phyloP scores from a whole-genome alignment of 2,113 vertebrate genomes.

The Gadus chalcogrammus region DNA sequence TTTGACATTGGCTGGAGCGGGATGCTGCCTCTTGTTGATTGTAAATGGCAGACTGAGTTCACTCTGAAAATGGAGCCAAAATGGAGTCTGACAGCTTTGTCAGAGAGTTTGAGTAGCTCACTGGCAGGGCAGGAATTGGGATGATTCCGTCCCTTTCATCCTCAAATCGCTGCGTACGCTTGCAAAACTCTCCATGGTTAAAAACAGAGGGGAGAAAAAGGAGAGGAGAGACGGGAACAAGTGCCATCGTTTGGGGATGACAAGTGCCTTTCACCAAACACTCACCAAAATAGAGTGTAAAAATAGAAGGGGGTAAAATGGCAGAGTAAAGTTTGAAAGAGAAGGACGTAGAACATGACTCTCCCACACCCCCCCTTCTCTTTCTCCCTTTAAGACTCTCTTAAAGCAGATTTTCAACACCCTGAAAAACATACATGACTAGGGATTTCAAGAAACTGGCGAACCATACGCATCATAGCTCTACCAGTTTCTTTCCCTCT shows the following conservation, averaged over 20 bases:
- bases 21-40: conserved; percentile 59
- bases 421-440: too few species aligned
- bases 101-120: conserved; percentile 76
- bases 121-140: conserved; percentile 71
- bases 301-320: conserved; percentile 44
- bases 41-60: conserved; percentile 74
- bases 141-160: conserved; percentile 76
- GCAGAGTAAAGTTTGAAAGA: conserved; percentile 46
- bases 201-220: conserved; percentile 34
- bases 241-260: conserved; percentile 59
- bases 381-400: not conserved
- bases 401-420: too few species aligned
- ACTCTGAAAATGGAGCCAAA: conserved; percentile 63
- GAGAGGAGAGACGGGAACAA: not conserved
- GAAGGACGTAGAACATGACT: conserved; percentile 33
- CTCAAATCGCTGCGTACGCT: conserved; percentile 64
- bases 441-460: too few species aligned
- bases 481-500: too few species aligned
- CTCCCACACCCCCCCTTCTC: not conserved
- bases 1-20: conserved; percentile 57
- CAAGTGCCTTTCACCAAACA: conserved; percentile 56
- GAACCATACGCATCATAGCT: too few species aligned
- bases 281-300: conserved; percentile 47
- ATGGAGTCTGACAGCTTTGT: conserved; percentile 79
- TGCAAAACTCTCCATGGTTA: conserved; percentile 57